Conservation (phyloP, 2,797 vertebrate genomes). For the Denticeps clupeoides region DNA sequence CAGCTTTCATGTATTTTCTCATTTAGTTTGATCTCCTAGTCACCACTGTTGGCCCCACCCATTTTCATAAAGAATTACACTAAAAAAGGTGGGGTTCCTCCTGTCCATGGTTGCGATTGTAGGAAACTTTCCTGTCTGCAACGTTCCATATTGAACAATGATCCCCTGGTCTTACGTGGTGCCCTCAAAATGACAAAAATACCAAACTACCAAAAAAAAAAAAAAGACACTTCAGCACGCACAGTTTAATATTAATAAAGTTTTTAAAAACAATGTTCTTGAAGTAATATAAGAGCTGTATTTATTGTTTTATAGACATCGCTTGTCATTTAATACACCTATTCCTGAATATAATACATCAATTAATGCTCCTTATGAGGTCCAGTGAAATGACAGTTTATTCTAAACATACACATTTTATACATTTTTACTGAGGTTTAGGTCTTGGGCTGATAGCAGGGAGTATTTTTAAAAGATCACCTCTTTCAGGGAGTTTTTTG, state of each 20-base stretch:
- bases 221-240: neutral
- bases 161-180: too few relatives aligned
- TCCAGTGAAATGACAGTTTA: slow-evolving; percentile 30
- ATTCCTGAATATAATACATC: slow-evolving; percentile 25
- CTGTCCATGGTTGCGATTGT: too few relatives aligned
- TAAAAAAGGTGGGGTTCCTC: too few relatives aligned
- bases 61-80: too few relatives aligned
- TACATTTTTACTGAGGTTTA: slow-evolving; percentile 6
- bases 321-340: slow-evolving; percentile 24
- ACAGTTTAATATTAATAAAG: slow-evolving; percentile 28
- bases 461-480: neutral
- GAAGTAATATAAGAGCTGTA: slow-evolving; percentile 18
- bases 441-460: slow-evolving; percentile 2
- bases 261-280: slow-evolving; percentile 26
- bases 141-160: too few relatives aligned
- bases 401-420: slow-evolving; percentile 5
- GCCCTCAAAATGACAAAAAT: neutral
- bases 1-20: too few relatives aligned
- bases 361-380: slow-evolving; percentile 16
- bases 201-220: neutral
- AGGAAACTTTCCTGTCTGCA: too few relatives aligned
- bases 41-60: too few relatives aligned
- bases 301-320: slow-evolving; percentile 18
- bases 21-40: too few relatives aligned
- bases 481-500: neutral